Percentiles rank a stretch among this genome's conserved stretches.
These are phyloP conservation scores for Spermophilus dauricus DNA, from an alignment of 2,113 vertebrate genomes.

Conservation along the genomic window DNA sequence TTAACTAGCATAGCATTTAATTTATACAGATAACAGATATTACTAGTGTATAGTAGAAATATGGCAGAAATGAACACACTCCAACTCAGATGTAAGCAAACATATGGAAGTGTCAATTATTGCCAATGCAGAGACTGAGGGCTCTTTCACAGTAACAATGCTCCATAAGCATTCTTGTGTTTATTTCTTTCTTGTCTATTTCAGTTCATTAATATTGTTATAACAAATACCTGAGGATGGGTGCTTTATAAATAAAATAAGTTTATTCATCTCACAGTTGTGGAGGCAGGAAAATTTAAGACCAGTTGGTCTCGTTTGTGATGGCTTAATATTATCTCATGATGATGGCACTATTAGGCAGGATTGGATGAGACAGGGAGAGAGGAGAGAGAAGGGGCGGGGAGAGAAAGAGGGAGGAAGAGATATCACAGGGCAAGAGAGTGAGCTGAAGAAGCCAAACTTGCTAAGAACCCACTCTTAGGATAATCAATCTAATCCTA, in stretches of 20 bases:
- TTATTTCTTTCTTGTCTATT: background rate
- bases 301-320: background rate
- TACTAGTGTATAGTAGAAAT: background rate
- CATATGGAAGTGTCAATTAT: background rate
- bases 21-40: background rate
- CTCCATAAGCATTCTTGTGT: background rate
- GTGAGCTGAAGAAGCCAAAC: background rate
- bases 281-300: background rate
- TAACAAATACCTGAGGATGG: background rate
- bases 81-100: background rate
- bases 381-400: background rate
- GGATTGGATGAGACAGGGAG: background rate
- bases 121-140: background rate
- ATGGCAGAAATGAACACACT: background rate
- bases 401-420: background rate
- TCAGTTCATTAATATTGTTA: background rate
- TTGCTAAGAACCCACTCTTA: background rate
- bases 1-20: background rate
- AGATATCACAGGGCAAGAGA: background rate
- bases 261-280: background rate
- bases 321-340: background rate
- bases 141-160: background rate
- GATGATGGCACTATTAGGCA: background rate
- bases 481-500: background rate
- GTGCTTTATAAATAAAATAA: background rate